Conservation (phyloP, 2,888 invertebrate species). For the Aphodius granarius region DNA sequence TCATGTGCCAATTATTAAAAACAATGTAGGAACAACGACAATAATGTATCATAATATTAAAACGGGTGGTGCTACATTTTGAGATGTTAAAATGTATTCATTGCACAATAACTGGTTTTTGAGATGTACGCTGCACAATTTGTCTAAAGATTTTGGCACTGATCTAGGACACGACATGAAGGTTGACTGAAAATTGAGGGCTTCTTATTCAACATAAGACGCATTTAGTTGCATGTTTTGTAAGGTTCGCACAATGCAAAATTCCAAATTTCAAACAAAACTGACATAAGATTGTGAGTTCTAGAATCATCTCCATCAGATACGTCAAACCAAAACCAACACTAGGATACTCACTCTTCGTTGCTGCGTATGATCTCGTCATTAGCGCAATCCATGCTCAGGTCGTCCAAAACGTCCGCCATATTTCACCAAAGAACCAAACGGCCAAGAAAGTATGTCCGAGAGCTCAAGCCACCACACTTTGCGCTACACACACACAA, state of each 20-base stretch:
- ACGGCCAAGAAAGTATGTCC: slow-evolving; percentile 21
- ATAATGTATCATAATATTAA: background rate
- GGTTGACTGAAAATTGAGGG: too few relatives aligned
- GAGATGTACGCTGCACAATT: too few relatives aligned
- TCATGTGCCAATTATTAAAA: background rate
- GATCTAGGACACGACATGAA: too few relatives aligned
- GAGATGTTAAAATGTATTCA: background rate
- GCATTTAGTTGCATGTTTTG: background rate
- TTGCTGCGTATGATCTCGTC: slow-evolving; percentile 49
- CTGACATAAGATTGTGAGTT: background rate
- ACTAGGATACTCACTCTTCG: slow-evolving; percentile 50
- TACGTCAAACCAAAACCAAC: background rate
- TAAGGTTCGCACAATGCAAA: background rate
- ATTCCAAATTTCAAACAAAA: background rate
- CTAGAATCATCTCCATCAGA: background rate
- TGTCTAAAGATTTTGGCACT: slow-evolving; percentile 28
- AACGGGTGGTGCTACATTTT: background rate
- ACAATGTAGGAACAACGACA: background rate
- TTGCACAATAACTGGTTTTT: too few relatives aligned
- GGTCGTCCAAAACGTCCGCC: slow-evolving; percentile 49
- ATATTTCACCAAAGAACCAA: slow-evolving; percentile 36
- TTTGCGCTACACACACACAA: background rate
- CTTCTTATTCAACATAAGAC: background rate
- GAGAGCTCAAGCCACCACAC: slow-evolving; percentile 3
- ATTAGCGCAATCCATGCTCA: slow-evolving; percentile 47